Evolutionary conservation across 2,113 vertebrate species (phyloP), one percentile per base, ranked within the genome.

Genomic region (Arenaria interpres): DNA sequence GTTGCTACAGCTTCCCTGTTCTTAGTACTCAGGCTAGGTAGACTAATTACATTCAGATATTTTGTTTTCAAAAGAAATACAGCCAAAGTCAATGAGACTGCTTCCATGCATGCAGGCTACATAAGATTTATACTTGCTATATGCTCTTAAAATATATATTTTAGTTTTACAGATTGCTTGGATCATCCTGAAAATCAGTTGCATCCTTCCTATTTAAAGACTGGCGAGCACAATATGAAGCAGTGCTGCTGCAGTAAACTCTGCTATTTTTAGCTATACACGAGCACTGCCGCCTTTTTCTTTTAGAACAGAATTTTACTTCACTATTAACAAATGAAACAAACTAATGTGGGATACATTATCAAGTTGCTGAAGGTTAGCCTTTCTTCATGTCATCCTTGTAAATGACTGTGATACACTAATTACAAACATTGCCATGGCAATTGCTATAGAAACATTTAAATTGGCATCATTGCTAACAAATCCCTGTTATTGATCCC

Each of bases 381-480:
- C 74, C 54, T 88, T 96, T 88, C 80, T 72, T 93, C 50, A 10
- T 77, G 57, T 87, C 82, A 75, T 66, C 57, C 50, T 90, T 90
- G 43, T 68, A 79, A 93, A 62, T 89, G 88, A 83, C 69, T 96
- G 30, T 92, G 78, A 32, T 92, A 83, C 37, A 60, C 78, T 97
- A 97, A 97, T 97, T 97, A 96, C 97, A 97, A 97, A 84, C 88
- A 97, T 97, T 97, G 67, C 89, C 93, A 97, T 97, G 94, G 96
- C 73, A 87, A 98, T 97, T 96, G 77, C 96, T 96, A 97, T 97
- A 96, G 97, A 95, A 97, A 97, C 93, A 92, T 97, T 97, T 96
- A 94, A 96, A 96, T 68, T 97, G 94, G 59, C 88, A 91, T 95
- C 72, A 80, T 64, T 96, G 87, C 85, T 95, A 96, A 96, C 79